phyloP scores from a whole-genome alignment of 92 coral and sea anemone genomes.

The Bergia puertoricense region DNA sequence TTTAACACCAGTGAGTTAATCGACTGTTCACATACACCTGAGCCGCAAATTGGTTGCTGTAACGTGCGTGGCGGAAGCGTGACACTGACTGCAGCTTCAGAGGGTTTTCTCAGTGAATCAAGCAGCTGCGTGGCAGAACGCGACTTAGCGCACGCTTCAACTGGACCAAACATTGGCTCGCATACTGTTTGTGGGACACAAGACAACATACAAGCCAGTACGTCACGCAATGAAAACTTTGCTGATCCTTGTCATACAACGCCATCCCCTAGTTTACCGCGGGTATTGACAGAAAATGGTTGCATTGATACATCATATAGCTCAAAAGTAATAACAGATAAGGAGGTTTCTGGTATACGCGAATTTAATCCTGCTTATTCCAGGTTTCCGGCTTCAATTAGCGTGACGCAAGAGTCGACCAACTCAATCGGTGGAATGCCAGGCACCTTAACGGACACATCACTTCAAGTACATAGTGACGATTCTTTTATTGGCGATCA shows the following conservation, averaged over 20 bases:
- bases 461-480: not conserved
- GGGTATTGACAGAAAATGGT: not conserved
- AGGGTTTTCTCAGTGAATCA: not conserved
- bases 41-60: not conserved
- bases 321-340: not conserved
- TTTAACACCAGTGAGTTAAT: not conserved
- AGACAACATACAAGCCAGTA: not conserved
- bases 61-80: not conserved
- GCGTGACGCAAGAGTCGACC: not conserved
- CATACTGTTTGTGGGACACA: not conserved
- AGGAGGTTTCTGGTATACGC: not conserved
- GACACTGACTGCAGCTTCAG: not conserved
- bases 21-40: not conserved
- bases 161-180: not conserved
- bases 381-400: not conserved
- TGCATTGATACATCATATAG: not conserved
- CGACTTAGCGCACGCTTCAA: not conserved
- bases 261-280: not conserved
- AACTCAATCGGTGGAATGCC: not conserved
- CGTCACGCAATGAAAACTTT: not conserved
- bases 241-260: not conserved
- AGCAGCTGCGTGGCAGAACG: not conserved
- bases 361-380: not conserved
- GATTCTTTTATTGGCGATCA: not conserved
- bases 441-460: not conserved